Evolutionary conservation across 2,888 invertebrate species (phyloP).

Genomic region (Lathronympha strigana): DNA sequence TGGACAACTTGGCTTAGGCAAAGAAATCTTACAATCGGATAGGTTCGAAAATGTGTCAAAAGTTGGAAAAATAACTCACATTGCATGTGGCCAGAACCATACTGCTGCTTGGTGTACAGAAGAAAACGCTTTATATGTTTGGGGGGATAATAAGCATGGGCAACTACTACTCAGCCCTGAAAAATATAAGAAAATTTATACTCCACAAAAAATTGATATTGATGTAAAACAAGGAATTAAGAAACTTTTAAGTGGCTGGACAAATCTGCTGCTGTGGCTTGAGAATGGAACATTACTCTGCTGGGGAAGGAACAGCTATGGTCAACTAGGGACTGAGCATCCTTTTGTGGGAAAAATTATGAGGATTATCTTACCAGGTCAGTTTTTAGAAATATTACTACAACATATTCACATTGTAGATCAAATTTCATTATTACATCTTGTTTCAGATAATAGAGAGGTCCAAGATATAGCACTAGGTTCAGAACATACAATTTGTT

Average conservation of each 20-base stretch:
- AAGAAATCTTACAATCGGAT: slow-evolving; percentile 62
- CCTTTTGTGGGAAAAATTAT: slow-evolving; percentile 63
- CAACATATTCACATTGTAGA: background rate
- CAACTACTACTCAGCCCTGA: slow-evolving; percentile 87
- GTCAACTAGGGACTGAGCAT: slow-evolving; percentile 86
- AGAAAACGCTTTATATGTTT: slow-evolving; percentile 86
- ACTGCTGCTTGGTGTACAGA: slow-evolving; percentile 84
- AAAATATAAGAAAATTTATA: slow-evolving; percentile 77
- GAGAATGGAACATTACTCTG: slow-evolving; percentile 86
- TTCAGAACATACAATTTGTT: slow-evolving; percentile 91
- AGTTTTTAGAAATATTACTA: slow-evolving; percentile 43
- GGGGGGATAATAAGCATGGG: slow-evolving; percentile 94
- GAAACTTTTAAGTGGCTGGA: slow-evolving; percentile 90
- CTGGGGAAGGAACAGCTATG: slow-evolving; percentile 93
- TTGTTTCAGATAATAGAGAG: slow-evolving; percentile 72
- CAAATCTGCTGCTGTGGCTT: slow-evolving; percentile 87
- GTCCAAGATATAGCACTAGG: slow-evolving; percentile 87
- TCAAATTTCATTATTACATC: slow-evolving; percentile 42
- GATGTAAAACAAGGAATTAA: slow-evolving; percentile 81
- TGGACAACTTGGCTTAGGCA: slow-evolving; percentile 87
- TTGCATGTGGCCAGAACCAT: slow-evolving; percentile 93
- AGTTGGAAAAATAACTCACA: slow-evolving; percentile 82
- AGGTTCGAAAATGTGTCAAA: slow-evolving; percentile 82
- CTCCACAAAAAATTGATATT: slow-evolving; percentile 83
- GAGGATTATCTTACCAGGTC: slow-evolving; percentile 70